Evolutionary conservation across 2,888 invertebrate species (phyloP).

Genomic region (Microctonus aethiopoides): DNA sequence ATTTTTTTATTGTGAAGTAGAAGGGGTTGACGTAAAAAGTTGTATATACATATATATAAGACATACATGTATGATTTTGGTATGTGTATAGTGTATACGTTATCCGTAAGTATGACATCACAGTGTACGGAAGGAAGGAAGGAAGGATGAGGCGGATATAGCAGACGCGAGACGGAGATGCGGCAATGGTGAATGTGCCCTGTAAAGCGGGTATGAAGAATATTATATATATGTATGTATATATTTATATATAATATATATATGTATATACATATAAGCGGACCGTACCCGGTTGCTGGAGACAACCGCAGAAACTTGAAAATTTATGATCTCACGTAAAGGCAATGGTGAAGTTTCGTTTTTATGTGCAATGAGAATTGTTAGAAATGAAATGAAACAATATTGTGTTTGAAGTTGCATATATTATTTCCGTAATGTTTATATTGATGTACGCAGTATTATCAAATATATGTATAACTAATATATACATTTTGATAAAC

Average conservation of each 20-base stretch:
- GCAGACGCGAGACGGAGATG: conserved; percentile 21
- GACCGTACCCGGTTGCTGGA: conserved; percentile 47
- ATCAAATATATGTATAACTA: too few species aligned
- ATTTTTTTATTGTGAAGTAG: background rate
- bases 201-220: background rate
- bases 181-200: conserved; percentile 20
- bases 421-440: conserved; percentile 24
- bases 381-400: background rate
- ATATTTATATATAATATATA: too few species aligned
- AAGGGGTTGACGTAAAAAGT: too few species aligned
- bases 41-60: background rate
- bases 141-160: conserved; percentile 41
- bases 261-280: conserved; percentile 19
- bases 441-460: conserved; percentile 14
- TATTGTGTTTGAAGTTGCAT: background rate
- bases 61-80: conserved; percentile 25
- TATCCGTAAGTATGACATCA: conserved; percentile 49
- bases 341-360: conserved; percentile 53
- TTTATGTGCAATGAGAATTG: conserved; percentile 38
- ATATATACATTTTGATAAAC: too few species aligned
- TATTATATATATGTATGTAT: background rate
- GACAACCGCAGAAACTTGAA: conserved; percentile 60
- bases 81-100: too few species aligned
- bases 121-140: conserved; percentile 51
- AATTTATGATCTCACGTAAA: conserved; percentile 51